Percentiles rank a stretch among this genome's conserved stretches.
Conservation (phyloP, 1,140 invertebrate species). For the Pseudoatta argentina region DNA sequence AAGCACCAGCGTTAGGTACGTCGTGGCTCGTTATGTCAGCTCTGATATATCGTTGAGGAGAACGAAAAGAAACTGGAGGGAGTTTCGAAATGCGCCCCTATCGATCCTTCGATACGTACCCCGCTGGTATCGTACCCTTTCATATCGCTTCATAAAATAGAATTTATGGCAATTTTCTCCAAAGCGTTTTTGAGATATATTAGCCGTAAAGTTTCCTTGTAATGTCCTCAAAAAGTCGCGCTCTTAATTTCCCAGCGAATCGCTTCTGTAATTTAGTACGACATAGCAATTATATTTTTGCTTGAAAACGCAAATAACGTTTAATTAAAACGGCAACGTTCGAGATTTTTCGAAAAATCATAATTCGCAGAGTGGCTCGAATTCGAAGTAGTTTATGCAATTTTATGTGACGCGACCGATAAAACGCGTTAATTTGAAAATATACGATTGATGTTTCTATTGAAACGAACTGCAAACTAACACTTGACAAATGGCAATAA, state of each 20-base stretch:
- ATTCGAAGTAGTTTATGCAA: background rate
- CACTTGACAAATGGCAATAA: background rate
- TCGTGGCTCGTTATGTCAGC: background rate
- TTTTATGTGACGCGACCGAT: background rate
- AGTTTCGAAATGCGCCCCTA: background rate
- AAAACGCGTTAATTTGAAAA: background rate
- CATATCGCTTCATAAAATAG: background rate
- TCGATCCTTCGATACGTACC: background rate
- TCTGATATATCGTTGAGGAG: background rate
- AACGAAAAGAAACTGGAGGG: background rate
- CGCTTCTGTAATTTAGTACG: slow-evolving; percentile 8
- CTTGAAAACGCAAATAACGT: background rate
- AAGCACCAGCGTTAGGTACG: slow-evolving; percentile 83
- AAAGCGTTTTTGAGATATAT: background rate
- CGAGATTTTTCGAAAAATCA: background rate
- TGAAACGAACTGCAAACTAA: slow-evolving; percentile 22
- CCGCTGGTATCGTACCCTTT: background rate
- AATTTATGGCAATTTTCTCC: background rate
- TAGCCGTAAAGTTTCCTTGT: background rate
- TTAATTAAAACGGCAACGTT: background rate
- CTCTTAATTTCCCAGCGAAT: background rate
- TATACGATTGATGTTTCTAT: background rate
- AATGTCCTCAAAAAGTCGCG: slow-evolving; percentile 3
- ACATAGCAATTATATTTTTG: background rate
- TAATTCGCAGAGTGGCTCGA: background rate